A percentile compares a stretch with the other conserved stretches of the same genome.
Evolutionary conservation across 2,797 vertebrate genomes (phyloP).

Genomic region (Sphaeramia orbicularis): DNA sequence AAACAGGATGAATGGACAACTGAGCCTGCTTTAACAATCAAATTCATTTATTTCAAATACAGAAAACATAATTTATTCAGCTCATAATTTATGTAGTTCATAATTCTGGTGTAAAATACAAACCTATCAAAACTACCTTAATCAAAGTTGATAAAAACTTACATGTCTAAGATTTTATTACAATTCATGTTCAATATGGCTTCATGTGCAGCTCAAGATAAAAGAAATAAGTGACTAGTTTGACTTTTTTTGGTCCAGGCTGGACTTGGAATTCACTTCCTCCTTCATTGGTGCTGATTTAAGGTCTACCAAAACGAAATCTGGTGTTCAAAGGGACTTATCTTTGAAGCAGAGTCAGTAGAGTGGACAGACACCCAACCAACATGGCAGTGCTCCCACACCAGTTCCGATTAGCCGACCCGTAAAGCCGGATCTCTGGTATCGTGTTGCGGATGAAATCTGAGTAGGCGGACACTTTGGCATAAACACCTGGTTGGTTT

Average conservation of each 20-base stretch:
- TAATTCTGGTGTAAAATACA: constrained; percentile 48
- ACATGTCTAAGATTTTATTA: constrained; percentile 10
- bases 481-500: constrained; percentile 84
- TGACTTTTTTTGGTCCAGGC: constrained; percentile 7
- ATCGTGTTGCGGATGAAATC: constrained; percentile 70
- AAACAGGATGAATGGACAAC: constrained; percentile 14
- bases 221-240: constrained; percentile 10
- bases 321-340: constrained; percentile 36
- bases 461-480: constrained; percentile 76
- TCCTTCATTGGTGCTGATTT: constrained; percentile 54
- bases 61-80: constrained; percentile 37
- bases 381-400: constrained; percentile 28
- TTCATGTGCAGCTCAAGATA: constrained; percentile 37
- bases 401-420: constrained; percentile 54
- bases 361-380: constrained; percentile 47
- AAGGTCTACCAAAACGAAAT: not conserved
- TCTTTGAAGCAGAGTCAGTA: constrained; percentile 64
- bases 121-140: constrained; percentile 44
- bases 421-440: constrained; percentile 69
- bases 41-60: constrained; percentile 63
- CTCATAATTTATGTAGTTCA: constrained; percentile 5
- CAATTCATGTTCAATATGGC: constrained; percentile 53
- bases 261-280: constrained; percentile 1
- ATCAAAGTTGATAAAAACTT: constrained; percentile 33
- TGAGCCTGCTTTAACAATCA: constrained; percentile 30